These are phyloP conservation scores for Lepisosteus oculatus DNA, from an alignment of 2,113 vertebrate species.

Conservation along the genomic window DNA sequence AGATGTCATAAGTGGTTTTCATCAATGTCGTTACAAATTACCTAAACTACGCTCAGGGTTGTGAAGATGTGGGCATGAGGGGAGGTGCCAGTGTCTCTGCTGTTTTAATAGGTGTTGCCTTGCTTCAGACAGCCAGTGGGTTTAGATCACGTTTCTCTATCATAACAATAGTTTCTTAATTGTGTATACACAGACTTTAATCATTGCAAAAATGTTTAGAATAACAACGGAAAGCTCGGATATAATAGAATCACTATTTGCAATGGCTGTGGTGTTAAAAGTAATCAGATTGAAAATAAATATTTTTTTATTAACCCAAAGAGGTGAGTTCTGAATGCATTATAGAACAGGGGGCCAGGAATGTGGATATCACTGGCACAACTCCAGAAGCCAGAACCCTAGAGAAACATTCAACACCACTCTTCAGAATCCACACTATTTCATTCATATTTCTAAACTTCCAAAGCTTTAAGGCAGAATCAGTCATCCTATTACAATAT, in stretches of 20 bases:
- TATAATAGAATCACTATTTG: slow-evolving; percentile 9
- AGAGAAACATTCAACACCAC: too few relatives aligned
- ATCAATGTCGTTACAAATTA: slow-evolving; percentile 37
- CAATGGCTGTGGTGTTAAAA: slow-evolving; percentile 5
- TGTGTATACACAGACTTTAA: slow-evolving; percentile 58
- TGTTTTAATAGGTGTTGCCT: slow-evolving; percentile 50
- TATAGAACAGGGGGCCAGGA: too few relatives aligned
- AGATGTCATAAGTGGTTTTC: slow-evolving; percentile 36
- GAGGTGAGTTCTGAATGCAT: neutral
- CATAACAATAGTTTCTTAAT: slow-evolving; percentile 57
- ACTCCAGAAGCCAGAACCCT: too few relatives aligned
- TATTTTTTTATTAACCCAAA: neutral
- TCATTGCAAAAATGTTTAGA: slow-evolving; percentile 50
- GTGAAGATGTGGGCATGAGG: slow-evolving; percentile 28
- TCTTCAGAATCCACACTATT: too few relatives aligned
- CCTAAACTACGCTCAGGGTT: slow-evolving; percentile 24
- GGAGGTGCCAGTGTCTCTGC: slow-evolving; percentile 27
- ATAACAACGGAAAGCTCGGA: slow-evolving; percentile 46
- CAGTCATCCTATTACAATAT: too few relatives aligned
- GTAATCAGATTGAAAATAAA: slow-evolving; percentile 1
- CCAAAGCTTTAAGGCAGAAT: too few relatives aligned
- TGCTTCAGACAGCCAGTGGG: slow-evolving; percentile 36
- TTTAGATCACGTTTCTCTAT: slow-evolving; percentile 50
- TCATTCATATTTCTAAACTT: too few relatives aligned
- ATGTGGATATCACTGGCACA: too few relatives aligned